Conservation (phyloP, 2,113 vertebrate species). For the Junco hyemalis region DNA sequence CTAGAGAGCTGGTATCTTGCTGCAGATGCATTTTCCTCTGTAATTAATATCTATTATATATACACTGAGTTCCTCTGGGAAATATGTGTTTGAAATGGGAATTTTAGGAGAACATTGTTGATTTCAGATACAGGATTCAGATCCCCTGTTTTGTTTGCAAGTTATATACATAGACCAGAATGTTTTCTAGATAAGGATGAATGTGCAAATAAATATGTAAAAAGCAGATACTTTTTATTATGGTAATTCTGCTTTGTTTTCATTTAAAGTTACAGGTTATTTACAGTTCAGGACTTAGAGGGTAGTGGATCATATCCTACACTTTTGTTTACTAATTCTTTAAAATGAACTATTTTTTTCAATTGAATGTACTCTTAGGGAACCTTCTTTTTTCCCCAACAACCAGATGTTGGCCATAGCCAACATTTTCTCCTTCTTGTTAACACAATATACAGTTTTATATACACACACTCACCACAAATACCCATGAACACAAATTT, state of each 20-base stretch:
- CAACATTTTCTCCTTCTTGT: background rate
- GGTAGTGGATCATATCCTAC: background rate
- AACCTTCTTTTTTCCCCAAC: background rate
- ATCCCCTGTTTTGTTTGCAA: rapidly evolving
- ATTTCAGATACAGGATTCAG: background rate
- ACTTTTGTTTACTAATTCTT: background rate
- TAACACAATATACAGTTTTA: background rate
- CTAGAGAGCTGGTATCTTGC: background rate
- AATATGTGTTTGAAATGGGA: background rate
- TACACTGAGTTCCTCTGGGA: background rate
- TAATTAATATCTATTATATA: background rate
- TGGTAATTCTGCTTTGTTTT: background rate
- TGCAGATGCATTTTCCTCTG: background rate
- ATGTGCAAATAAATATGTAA: background rate
- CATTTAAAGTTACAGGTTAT: background rate
- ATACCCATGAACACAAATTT: background rate
- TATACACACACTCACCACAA: too few relatives aligned
- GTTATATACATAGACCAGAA: background rate
- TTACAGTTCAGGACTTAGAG: background rate
- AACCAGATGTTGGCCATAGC: too few relatives aligned
- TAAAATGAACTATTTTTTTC: background rate
- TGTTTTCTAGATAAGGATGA: background rate
- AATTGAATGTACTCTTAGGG: background rate
- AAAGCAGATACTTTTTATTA: background rate
- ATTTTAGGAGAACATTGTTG: background rate